These are phyloP conservation scores for Calliopsis andreniformis DNA, from an alignment of 1,140 invertebrate genomes.

Conservation along the genomic window DNA sequence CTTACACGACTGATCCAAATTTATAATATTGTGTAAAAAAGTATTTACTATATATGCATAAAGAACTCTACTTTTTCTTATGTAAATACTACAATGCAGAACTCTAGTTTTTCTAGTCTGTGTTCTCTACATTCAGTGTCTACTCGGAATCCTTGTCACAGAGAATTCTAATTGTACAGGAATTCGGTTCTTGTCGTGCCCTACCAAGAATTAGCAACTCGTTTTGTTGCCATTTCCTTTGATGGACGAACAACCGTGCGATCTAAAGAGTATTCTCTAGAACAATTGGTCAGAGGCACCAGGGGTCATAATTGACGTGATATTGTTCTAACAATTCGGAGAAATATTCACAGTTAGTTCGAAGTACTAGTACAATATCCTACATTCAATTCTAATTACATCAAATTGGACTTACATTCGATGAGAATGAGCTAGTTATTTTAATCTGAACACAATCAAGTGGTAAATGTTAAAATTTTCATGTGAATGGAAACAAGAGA, in stretches of 20 bases:
- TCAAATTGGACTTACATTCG: neutral
- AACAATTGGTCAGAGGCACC: neutral
- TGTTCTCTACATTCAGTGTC: no score
- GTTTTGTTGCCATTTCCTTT: neutral
- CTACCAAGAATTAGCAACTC: neutral
- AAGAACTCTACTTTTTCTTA: no score
- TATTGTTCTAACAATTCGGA: neutral
- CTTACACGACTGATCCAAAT: no score
- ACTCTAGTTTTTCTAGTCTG: no score
- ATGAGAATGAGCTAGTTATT: no score
- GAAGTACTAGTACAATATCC: neutral
- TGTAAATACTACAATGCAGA: no score
- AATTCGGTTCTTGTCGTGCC: neutral
- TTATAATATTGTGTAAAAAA: no score
- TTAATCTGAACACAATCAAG: no score
- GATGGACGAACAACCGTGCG: neutral
- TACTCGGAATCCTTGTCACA: no score
- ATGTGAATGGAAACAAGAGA: no score
- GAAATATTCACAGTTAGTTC: neutral
- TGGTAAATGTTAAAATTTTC: no score
- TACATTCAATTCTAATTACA: neutral
- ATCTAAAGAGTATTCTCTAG: neutral
- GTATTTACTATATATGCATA: no score
- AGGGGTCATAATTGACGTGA: neutral
- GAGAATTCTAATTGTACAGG: slow-evolving; percentile 10